A percentile compares a stretch with the other conserved stretches of the same genome.
Conservation (phyloP, 2,888 invertebrate genomes). For the Drosophila picticornis region DNA sequence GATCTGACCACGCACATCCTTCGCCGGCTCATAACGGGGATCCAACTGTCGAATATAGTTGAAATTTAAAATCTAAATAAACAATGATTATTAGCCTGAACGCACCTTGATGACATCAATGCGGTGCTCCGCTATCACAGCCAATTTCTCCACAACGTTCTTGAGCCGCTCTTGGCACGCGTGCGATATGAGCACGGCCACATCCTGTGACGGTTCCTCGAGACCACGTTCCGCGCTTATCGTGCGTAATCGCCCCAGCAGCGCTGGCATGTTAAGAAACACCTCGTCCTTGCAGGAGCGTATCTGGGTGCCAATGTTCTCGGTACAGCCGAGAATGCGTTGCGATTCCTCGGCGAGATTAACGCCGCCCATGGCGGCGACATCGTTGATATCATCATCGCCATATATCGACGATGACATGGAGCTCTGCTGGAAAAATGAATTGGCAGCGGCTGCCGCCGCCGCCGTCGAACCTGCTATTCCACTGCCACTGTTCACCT, state of each 20-base stretch:
- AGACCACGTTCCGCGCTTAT: constrained; percentile 91
- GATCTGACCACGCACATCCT: constrained; percentile 96
- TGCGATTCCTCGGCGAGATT: constrained; percentile 98
- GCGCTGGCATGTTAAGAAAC: constrained; percentile 91
- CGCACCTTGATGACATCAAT: constrained; percentile 95
- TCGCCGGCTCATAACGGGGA: constrained; percentile 94
- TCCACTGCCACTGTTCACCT: constrained; percentile 58
- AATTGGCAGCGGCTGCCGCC: constrained; percentile 83
- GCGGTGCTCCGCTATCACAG: constrained; percentile 97
- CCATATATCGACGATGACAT: constrained; percentile 88
- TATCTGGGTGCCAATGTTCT: constrained; percentile 95
- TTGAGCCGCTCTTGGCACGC: constrained; percentile 97
- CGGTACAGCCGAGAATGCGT: constrained; percentile 95
- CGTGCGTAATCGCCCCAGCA: constrained; percentile 92
- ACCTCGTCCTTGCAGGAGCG: constrained; percentile 97
- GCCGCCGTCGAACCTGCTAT: constrained; percentile 50
- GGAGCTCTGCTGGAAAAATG: constrained; percentile 86
- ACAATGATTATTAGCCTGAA: not conserved
- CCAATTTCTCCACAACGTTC: constrained; percentile 95
- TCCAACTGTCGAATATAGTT: constrained; percentile 88
- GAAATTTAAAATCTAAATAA: not conserved
- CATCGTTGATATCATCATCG: constrained; percentile 99
- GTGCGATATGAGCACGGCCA: constrained; percentile 96
- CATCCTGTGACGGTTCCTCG: constrained; percentile 93
- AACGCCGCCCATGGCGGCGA: constrained; percentile 99